These are phyloP conservation scores for Oikopleura dioica DNA, from an alignment of 23 tunicate genomes.

Conservation along the genomic window DNA sequence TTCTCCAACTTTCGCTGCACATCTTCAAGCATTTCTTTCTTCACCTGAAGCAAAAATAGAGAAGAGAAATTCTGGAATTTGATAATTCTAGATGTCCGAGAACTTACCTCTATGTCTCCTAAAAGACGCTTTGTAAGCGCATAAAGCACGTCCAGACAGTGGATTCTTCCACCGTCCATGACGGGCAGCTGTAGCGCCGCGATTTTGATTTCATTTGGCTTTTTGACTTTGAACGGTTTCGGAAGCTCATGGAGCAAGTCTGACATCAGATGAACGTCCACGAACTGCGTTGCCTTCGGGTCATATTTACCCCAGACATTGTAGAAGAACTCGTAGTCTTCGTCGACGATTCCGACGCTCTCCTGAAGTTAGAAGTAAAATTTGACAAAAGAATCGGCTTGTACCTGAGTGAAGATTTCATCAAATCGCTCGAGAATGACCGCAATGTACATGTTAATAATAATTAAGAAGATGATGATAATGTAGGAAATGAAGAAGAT, in stretches of 20 bases:
- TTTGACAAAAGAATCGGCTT: not conserved
- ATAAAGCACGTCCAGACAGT: constrained; percentile 57
- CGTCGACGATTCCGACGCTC: constrained; percentile 54
- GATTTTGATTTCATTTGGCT: constrained; percentile 36
- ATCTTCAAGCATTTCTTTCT: not conserved
- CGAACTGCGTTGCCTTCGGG: constrained; percentile 81
- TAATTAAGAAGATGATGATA: constrained; percentile 22
- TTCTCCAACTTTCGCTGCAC: not conserved
- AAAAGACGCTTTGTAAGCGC: constrained; percentile 51
- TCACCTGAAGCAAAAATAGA: not conserved
- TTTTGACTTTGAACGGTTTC: constrained; percentile 70
- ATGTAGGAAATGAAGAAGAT: constrained; percentile 40
- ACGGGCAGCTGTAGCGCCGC: constrained; percentile 67
- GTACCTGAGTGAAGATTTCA: constrained; percentile 49
- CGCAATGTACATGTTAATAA: constrained; percentile 96
- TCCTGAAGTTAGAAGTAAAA: constrained; percentile 14
- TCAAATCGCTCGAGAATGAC: constrained; percentile 71
- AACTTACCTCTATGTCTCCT: constrained; percentile 82
- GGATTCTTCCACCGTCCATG: constrained; percentile 44
- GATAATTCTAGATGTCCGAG: too few relatives aligned
- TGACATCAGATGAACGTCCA: constrained; percentile 32
- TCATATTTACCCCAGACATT: constrained; percentile 86
- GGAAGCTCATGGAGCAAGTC: constrained; percentile 57
- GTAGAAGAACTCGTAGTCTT: constrained; percentile 70
- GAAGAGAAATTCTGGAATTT: too few relatives aligned